Evolutionary conservation across 2,797 vertebrate species (phyloP).

Genomic region (Sebastes reedi): DNA sequence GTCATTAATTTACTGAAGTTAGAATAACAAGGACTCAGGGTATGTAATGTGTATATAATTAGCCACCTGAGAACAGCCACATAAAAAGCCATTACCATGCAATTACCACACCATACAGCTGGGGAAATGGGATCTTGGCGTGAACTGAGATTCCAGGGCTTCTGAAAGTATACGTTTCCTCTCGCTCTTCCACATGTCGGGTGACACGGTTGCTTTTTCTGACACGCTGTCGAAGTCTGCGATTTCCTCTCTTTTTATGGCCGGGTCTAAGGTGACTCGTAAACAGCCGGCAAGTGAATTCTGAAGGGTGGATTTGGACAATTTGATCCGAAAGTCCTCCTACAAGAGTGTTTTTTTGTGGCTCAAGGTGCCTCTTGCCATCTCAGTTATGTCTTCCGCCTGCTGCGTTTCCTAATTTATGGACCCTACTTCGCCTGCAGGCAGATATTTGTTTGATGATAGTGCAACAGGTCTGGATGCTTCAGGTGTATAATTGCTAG

Average conservation of each 20-base stretch:
- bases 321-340: slow-evolving; percentile 19
- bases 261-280: slow-evolving; percentile 54
- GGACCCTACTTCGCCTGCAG: slow-evolving; percentile 71
- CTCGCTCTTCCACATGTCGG: slow-evolving; percentile 46
- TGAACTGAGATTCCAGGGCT: slow-evolving; percentile 79
- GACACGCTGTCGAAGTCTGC: slow-evolving; percentile 29
- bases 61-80: slow-evolving; percentile 85
- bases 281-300: slow-evolving; percentile 39
- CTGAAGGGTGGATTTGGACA: slow-evolving; percentile 17
- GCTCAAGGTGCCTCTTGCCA: slow-evolving; percentile 40
- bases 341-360: slow-evolving; percentile 49
- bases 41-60: slow-evolving; percentile 88
- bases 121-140: slow-evolving; percentile 77
- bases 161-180: slow-evolving; percentile 81
- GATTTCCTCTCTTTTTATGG: slow-evolving; percentile 50
- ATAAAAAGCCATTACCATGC: slow-evolving; percentile 86
- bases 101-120: slow-evolving; percentile 84
- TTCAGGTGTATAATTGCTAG: slow-evolving; percentile 87
- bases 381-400: slow-evolving; percentile 50
- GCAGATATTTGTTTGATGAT: slow-evolving; percentile 88
- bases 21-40: slow-evolving; percentile 83
- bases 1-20: slow-evolving; percentile 83
- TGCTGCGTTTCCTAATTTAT: slow-evolving; percentile 79
- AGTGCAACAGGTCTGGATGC: slow-evolving; percentile 83
- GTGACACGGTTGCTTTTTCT: slow-evolving; percentile 49